A percentile compares a stretch with the other conserved stretches of the same genome.
Evolutionary conservation across 2,888 invertebrate genomes (phyloP).

Genomic region (Drosophila atripex): DNA sequence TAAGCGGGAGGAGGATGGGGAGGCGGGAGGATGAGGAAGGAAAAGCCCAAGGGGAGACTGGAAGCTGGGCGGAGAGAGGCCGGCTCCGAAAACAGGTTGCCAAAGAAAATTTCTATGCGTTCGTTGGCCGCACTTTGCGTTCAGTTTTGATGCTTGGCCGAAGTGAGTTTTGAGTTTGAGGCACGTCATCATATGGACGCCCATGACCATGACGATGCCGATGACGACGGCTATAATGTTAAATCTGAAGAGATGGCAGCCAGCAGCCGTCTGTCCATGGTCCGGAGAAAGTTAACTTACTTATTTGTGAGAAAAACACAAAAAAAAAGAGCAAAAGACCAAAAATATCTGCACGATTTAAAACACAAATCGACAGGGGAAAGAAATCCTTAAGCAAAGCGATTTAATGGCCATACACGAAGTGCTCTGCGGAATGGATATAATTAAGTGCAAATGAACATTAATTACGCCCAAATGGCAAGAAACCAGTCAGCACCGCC

Average conservation of each 20-base stretch:
- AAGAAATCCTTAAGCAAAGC: conserved; percentile 59
- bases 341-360: conserved; percentile 27
- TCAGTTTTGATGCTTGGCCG: conserved; percentile 10
- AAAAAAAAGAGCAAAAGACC: conserved; percentile 15
- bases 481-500: conserved; percentile 24
- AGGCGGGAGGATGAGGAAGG: neutral
- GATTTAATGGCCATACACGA: conserved; percentile 48
- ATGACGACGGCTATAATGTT: conserved; percentile 35
- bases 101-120: conserved; percentile 69
- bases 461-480: conserved; percentile 50
- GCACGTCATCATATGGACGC: conserved; percentile 73
- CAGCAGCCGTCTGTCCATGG: conserved; percentile 6
- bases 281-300: conserved; percentile 64
- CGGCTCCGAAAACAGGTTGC: conserved; percentile 64
- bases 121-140: conserved; percentile 67
- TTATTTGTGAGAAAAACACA: conserved; percentile 21
- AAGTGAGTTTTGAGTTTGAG: conserved; percentile 29
- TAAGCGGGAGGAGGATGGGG: neutral
- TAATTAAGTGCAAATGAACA: conserved; percentile 74
- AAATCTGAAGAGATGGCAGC: conserved; percentile 30
- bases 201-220: conserved; percentile 74
- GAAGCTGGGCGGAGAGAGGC: conserved; percentile 25
- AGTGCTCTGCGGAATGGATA: conserved; percentile 61
- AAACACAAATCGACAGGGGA: conserved; percentile 12
- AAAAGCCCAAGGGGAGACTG: neutral